A percentile compares a stretch with the other conserved stretches of the same genome.
Conservation (phyloP, 2,113 vertebrate genomes). For the Pituophis catenifer region DNA sequence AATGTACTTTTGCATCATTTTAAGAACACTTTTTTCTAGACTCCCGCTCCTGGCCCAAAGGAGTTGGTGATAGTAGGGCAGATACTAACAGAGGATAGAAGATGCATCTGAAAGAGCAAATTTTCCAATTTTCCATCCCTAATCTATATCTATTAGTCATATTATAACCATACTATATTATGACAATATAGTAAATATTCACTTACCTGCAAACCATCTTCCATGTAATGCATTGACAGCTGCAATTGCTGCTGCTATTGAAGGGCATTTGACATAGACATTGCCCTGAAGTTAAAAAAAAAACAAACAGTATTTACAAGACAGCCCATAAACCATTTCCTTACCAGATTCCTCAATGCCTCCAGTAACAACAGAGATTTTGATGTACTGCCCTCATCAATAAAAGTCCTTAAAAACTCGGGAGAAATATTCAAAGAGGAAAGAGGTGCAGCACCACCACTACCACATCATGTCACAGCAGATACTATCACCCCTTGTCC, state of each 20-base stretch:
- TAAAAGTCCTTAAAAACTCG: too few species aligned
- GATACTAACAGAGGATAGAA: neutral
- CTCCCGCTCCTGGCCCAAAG: neutral
- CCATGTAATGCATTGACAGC: slow-evolving; percentile 91
- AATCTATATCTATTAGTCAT: neutral
- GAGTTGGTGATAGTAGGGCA: neutral
- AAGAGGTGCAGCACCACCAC: too few species aligned
- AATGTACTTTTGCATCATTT: neutral
- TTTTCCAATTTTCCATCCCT: neutral
- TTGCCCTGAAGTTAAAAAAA: slow-evolving; percentile 80
- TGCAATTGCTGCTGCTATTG: slow-evolving; percentile 90
- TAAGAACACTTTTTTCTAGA: neutral
- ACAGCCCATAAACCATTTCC: neutral
- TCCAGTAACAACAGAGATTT: neutral
- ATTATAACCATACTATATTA: neutral
- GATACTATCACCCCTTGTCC: neutral
- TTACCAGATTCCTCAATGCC: neutral
- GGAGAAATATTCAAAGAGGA: too few species aligned
- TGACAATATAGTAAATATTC: neutral
- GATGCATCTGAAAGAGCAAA: neutral
- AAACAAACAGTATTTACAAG: neutral
- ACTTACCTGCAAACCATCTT: slow-evolving; percentile 91
- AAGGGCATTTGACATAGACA: slow-evolving; percentile 95
- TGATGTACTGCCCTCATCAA: too few species aligned
- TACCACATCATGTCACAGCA: neutral